These are phyloP conservation scores for Copsychus sechellarum DNA, from an alignment of 2,113 vertebrate genomes.

Conservation along the genomic window DNA sequence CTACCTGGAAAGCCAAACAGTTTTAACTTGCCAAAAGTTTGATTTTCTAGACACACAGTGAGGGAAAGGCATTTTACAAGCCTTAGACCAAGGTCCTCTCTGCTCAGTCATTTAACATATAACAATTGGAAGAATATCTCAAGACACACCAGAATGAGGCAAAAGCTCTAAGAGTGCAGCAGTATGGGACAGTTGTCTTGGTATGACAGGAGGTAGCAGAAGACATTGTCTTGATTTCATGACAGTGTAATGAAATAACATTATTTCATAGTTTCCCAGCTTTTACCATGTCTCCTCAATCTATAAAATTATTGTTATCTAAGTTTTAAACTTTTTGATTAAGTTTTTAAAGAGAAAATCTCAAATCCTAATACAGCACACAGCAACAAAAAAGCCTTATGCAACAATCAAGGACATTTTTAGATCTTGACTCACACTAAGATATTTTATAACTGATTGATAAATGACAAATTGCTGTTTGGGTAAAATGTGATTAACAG, in stretches of 20 bases:
- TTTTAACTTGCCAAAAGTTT: not conserved
- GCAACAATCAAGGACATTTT: not conserved
- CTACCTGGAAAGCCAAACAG: not conserved
- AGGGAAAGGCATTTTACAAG: not conserved
- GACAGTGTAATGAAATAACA: not conserved
- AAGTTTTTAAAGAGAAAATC: not conserved
- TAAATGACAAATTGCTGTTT: conserved; percentile 29
- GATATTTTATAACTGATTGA: not conserved
- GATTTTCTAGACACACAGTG: not conserved
- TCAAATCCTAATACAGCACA: not conserved
- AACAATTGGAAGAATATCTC: not conserved
- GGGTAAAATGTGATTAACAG: not conserved
- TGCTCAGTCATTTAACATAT: not conserved
- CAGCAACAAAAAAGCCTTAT: not conserved
- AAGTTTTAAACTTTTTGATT: not conserved
- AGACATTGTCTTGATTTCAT: not conserved
- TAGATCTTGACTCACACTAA: not conserved
- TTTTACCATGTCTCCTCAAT: not conserved
- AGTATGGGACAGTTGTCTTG: not conserved
- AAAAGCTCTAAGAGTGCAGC: not conserved
- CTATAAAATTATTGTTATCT: not conserved
- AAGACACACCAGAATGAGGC: not conserved
- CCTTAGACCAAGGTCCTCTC: not conserved
- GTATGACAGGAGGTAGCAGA: not conserved
- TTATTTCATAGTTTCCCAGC: not conserved